A percentile compares a stretch with the other conserved stretches of the same genome.
Conservation (phyloP, 2,113 vertebrate genomes). For the Ranitomeya imitator region DNA sequence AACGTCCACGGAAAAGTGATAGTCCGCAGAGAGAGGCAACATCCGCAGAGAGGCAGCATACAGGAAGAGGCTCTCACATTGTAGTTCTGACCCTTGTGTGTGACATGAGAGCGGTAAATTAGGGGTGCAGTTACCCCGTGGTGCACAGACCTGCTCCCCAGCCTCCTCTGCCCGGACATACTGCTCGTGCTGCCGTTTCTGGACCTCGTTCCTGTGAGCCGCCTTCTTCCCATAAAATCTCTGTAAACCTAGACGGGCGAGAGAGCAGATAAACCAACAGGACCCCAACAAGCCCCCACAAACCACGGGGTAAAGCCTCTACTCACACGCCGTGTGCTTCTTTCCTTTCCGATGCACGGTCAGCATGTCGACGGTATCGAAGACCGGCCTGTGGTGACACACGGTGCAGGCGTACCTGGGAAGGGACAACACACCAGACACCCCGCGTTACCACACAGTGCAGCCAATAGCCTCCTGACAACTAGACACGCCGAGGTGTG, state of each 20-base stretch:
- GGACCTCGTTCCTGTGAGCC: slow-evolving; percentile 64
- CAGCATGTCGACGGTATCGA: slow-evolving; percentile 87
- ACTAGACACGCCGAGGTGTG: too few relatives aligned
- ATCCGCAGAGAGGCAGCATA: neutral
- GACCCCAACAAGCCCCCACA: neutral
- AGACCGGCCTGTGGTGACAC: slow-evolving; percentile 85
- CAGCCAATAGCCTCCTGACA: too few relatives aligned
- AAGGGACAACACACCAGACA: neutral
- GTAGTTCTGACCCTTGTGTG: neutral
- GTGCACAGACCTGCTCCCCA: slow-evolving; percentile 66
- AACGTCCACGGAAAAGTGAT: neutral
- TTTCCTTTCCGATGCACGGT: slow-evolving; percentile 85
- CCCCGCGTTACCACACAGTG: too few relatives aligned
- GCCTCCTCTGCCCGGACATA: slow-evolving; percentile 69
- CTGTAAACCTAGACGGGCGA: slow-evolving; percentile 68
- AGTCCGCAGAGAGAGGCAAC: neutral
- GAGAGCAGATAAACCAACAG: neutral
- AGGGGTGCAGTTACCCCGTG: neutral
- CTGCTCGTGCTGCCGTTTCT: slow-evolving; percentile 70
- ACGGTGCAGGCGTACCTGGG: slow-evolving; percentile 87
- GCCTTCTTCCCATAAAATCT: slow-evolving; percentile 80
- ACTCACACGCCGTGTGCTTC: slow-evolving; percentile 81
- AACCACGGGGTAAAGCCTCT: neutral
- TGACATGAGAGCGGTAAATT: neutral
- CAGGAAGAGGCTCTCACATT: neutral